phyloP scores from a whole-genome alignment of 2,888 invertebrate genomes.

The Elaeidobius kamerunicus region DNA sequence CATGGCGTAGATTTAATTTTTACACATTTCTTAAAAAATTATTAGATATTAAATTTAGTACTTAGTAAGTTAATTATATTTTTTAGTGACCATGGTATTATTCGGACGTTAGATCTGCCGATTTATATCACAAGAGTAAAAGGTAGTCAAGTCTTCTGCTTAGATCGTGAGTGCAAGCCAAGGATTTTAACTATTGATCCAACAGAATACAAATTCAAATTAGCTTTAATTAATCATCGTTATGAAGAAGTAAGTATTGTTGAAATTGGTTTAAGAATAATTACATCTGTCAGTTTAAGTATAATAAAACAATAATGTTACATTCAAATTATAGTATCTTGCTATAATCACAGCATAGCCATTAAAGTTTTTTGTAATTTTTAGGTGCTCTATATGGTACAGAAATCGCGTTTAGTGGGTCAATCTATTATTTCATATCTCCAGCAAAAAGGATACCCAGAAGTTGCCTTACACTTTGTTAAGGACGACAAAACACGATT shows the following conservation, averaged over 20 bases:
- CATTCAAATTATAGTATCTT: no score
- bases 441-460: conserved; percentile 95
- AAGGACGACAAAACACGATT: conserved; percentile 98
- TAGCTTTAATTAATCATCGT: conserved; percentile 92
- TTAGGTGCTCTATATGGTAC: conserved; percentile 86
- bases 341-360: no score
- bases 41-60: no score
- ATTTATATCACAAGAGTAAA: conserved; percentile 94
- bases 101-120: conserved; percentile 94
- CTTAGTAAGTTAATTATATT: no score
- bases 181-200: conserved; percentile 91
- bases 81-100: conserved; percentile 91
- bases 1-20: no score
- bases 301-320: no score
- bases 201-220: conserved; percentile 96
- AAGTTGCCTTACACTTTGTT: conserved; percentile 98
- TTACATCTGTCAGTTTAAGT: no score
- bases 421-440: conserved; percentile 98
- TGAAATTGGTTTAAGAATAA: no score
- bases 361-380: conserved; percentile 1
- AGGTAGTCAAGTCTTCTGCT: conserved; percentile 86
- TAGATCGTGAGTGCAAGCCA: conserved; percentile 90
- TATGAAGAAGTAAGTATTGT: conserved; percentile 79
- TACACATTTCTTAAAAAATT: no score
- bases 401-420: conserved; percentile 92